Conservation (phyloP, 1,140 invertebrate species). For the Aphelinus atriplicis region DNA sequence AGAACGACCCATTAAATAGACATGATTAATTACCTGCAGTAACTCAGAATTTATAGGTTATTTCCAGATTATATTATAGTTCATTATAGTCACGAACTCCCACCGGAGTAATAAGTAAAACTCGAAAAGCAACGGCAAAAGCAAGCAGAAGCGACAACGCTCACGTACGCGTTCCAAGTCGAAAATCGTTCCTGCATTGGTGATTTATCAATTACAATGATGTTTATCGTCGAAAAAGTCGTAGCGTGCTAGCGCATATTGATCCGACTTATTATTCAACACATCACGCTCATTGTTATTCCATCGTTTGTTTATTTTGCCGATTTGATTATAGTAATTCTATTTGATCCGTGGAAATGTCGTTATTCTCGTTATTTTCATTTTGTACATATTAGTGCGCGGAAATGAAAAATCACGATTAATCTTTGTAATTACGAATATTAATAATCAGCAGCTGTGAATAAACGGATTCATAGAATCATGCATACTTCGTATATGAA, state of each 20-base stretch:
- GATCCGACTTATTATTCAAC: conserved; percentile 21
- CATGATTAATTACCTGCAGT: too few species aligned
- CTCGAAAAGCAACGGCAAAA: neutral
- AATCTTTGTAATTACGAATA: too few species aligned
- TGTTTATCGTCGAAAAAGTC: conserved; percentile 10
- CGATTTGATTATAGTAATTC: neutral
- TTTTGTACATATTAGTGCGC: neutral
- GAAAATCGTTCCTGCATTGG: neutral
- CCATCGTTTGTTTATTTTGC: conserved; percentile 25
- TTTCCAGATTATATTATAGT: too few species aligned
- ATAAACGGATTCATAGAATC: too few species aligned
- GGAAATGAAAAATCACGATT: neutral
- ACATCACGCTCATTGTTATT: conserved; percentile 3
- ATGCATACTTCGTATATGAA: too few species aligned
- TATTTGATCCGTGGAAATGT: neutral
- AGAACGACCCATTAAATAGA: too few species aligned
- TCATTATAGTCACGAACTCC: neutral
- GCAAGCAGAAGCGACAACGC: neutral
- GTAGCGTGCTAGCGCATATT: neutral
- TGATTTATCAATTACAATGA: conserved; percentile 8
- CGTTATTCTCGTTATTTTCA: neutral
- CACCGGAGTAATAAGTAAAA: neutral
- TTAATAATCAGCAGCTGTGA: too few species aligned
- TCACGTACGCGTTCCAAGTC: neutral
- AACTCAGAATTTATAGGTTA: neutral